Base-by-base conservation (phyloP, 2,113 vertebrate genomes). In the Caloenas nicobarica region DNA sequence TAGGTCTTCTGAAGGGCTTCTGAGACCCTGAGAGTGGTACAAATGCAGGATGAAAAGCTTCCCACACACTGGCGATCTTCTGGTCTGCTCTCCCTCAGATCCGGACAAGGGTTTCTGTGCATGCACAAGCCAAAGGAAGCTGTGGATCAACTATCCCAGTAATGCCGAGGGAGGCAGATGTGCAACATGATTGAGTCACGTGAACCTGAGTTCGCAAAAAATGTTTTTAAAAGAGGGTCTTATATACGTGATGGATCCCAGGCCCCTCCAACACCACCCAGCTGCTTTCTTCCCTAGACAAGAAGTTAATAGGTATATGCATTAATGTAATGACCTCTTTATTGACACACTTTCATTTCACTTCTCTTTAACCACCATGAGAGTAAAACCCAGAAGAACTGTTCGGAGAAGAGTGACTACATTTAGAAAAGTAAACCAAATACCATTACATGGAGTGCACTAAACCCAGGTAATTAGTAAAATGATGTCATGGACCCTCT, bases 321-420 rank as follows among this genome's bases (percentile, higher is more conserved):
- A 94, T 95, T 92, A 94, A 88, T 53, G n/a, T 56, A 82, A 91
- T 95, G 88, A 97, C 93, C 96, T 91, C 77, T 86, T 94, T 94
- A 94, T 84, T 95, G 95, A 97, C 95, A 92, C 68, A 53, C 44
- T 94, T 94, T 97, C 51, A 34, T 93, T 96, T 93, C 73, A 50
- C 90, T 95, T 95, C 90, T 96, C 53, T 82, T 97, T 90, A 92
- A 96, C 84, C 86, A 94, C 92, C 96, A 46, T 1, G 64, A 96
- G 97, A 95, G 82, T 53, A 97, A 93, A 93, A 93, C 81, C 86
- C 95, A 95, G 78, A 90, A 90, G 95, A 96, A 94, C 91, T 83
- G 88, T 96, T 94, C 89, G 90, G 92, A 90, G 76, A 96, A 94
- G 62, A 95, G 93, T 97, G 96, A 95, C 95, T 95, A 97, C 92